Base-by-base conservation (phyloP, 2,797 vertebrate genomes). In the Periophthalmus magnuspinnatus region DNA sequence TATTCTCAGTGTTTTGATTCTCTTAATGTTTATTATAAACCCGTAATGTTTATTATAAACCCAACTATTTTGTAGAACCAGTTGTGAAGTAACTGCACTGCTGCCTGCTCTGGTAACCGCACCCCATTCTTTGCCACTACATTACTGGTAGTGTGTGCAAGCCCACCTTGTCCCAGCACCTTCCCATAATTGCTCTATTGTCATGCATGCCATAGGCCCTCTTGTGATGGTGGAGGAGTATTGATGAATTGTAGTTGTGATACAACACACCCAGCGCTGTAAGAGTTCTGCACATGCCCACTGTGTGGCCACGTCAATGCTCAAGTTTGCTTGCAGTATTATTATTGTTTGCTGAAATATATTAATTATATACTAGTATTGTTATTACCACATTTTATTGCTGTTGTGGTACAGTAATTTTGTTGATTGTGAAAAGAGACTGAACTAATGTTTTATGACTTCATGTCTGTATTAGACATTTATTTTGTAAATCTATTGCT, bases 401-500 rank as follows among this genome's bases (percentile, higher is more conserved):
- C 94, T 77, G 82, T 86, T 69, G 86, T 85, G 85, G 81, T 86
- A 84, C 7, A 34, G 58, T 60, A n/a, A 34, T 60, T 96, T 24
- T 94, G 94, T 96, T 94, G 92, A 95, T 94, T 93, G 95, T 96
- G 94, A 94, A 95, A 95, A 91, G 94, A 95, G 94, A 95, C 65
- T 93, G 95, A 96, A 94, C 93, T 95, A 91, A 95, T 94, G 93
- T 96, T 95, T 96, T 88, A 79, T 82, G 94, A 95, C 95, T 96
- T 92, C 95, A 97, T 95, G 97, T 99, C 97, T 97, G 96, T 98
- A 97, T 99, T 98, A 98, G 97, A 98, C 96, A 97, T 96, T 97
- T 98, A 95, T 95, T 97, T 98, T 96, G 95, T 95, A 89, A 98
- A 97, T 97, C 96, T 98, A 97, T 97, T 97, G 95, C 97, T 97